phyloP scores from a whole-genome alignment of 2,797 vertebrate species.

The Aldrovandia affinis region DNA sequence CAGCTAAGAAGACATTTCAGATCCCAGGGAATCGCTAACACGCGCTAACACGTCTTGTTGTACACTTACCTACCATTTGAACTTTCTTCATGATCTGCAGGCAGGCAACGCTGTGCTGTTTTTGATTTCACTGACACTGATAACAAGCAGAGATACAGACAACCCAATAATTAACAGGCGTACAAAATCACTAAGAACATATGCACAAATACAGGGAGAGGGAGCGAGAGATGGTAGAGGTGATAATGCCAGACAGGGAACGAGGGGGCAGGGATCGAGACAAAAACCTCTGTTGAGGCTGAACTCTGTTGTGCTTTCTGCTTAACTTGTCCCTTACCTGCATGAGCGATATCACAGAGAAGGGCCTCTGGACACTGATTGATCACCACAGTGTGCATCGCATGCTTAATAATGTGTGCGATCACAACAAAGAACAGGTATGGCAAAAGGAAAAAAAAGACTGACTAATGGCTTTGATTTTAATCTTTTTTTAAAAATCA shows the following conservation, averaged over 20 bases:
- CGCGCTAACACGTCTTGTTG: neutral
- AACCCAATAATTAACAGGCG: neutral
- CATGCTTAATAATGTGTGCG: neutral
- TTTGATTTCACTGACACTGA: neutral
- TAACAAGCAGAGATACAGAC: neutral
- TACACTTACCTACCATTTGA: neutral
- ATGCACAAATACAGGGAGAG: neutral
- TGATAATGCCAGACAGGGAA: neutral
- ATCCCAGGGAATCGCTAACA: neutral
- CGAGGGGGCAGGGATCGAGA: neutral
- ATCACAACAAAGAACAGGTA: neutral
- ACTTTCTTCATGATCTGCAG: neutral
- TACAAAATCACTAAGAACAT: neutral
- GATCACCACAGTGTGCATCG: neutral
- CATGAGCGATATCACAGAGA: neutral
- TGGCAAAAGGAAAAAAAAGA: neutral
- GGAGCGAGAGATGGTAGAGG: neutral
- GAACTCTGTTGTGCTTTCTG: neutral
- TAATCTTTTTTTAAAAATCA: too few species aligned
- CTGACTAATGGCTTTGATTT: slow-evolving; percentile 10
- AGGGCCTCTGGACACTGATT: neutral
- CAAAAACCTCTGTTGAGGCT: neutral
- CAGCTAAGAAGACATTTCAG: neutral
- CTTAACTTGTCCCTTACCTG: neutral
- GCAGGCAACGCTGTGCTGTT: neutral